Evolutionary conservation across 2,888 invertebrate species (phyloP).

Genomic region (Andrena chrysosceles): DNA sequence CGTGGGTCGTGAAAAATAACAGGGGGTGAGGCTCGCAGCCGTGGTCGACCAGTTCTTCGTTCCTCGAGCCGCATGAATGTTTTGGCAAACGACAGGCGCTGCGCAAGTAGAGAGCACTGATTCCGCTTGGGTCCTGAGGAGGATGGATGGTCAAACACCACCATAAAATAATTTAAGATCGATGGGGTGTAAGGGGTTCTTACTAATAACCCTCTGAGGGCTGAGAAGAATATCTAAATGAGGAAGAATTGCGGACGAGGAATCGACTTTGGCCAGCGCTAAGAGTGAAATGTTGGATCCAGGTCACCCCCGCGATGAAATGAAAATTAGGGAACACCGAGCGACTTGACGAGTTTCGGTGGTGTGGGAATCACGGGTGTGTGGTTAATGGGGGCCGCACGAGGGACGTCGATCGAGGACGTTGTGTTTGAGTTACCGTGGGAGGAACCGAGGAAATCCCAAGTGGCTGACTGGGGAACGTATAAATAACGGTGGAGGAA

Average conservation of each 20-base stretch:
- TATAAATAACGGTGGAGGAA: slow-evolving; percentile 59
- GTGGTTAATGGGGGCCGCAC: slow-evolving; percentile 64
- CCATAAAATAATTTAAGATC: background rate
- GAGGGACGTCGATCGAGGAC: slow-evolving; percentile 56
- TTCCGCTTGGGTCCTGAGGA: too few species aligned
- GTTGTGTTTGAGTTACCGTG: slow-evolving; percentile 67
- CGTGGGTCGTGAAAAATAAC: slow-evolving; percentile 35
- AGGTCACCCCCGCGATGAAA: slow-evolving; percentile 11
- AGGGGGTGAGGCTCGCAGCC: background rate
- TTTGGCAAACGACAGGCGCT: background rate
- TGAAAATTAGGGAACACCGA: slow-evolving; percentile 42
- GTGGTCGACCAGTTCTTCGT: slow-evolving; percentile 20
- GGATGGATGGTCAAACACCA: background rate
- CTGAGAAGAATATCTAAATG: too few species aligned
- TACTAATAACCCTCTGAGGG: too few species aligned
- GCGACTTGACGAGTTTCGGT: slow-evolving; percentile 35
- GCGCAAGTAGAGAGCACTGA: too few species aligned
- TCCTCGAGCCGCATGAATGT: slow-evolving; percentile 26
- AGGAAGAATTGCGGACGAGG: too few species aligned
- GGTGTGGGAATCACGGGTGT: slow-evolving; percentile 68
- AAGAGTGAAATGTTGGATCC: background rate
- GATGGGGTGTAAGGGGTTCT: background rate
- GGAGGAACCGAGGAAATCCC: slow-evolving; percentile 65
- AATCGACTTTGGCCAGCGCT: background rate
- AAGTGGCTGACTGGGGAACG: slow-evolving; percentile 62